Base-by-base conservation (phyloP, 2,888 invertebrate species). In the Polydesmus complanatus region DNA sequence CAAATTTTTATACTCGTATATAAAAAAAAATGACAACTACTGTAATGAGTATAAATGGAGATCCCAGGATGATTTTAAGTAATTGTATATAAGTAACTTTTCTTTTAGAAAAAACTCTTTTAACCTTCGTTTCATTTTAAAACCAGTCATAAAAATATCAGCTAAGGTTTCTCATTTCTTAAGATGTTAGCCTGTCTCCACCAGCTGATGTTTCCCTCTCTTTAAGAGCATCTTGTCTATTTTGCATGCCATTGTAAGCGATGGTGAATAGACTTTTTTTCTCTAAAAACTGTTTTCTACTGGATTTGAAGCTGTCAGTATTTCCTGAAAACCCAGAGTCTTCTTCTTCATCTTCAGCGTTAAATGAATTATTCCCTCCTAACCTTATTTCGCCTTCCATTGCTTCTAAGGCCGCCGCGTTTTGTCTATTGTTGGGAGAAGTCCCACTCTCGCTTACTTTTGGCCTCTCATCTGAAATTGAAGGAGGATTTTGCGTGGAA, bases 211-310 rank as follows among this genome's bases (percentile, higher is more conserved):
- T 1, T 11, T 60, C 60, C 21, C 60, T 1, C 22, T 64, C 64
- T 47, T 61, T 62, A 21, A 64, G 37, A 19, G 63, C 54, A 58
- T 64, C 64, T 47, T 88, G 86, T 69, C 85, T 85, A 0, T 89
- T 90, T 66, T 88, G 86, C 68, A 92, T 88, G 69, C 91, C 91
- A 69, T 88, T 88, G 71, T 92, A 93, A 0, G 91, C 91, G 66
- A 93, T 93, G 5, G 90, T 90, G 70, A 93, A 93, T 27, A 93
- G 85, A 71, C 91, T 92, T 71, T 92, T 91, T 76, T 92, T 93
- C 69, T 91, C 90, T 63, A 80, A 67, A 61, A 79, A 71, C 64
- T 78, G 77, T 65, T 78, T 78, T 65, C 52, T 49, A 27, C 61
- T 61, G n/a, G 56, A 58, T 47, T 61, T 61, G 57, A 61, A 61